Evolutionary conservation across 2,888 invertebrate species (phyloP), one percentile per base, ranked within the genome.

Genomic region (Microdon myrmicae): DNA sequence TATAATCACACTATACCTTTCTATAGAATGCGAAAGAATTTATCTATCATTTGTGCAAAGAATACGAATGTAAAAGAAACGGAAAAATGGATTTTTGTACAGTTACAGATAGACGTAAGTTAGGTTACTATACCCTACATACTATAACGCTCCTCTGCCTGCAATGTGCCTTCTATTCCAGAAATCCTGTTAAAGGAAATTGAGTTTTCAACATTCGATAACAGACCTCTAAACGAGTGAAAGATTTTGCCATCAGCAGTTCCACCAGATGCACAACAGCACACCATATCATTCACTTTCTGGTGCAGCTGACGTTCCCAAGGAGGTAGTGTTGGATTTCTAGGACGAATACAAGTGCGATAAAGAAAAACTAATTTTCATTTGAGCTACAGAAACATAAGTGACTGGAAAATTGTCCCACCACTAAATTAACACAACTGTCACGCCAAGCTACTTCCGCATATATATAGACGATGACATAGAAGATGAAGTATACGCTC

Each of bases 151-250:
- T n/a, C n/a, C n/a, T n/a, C n/a, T n/a, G n/a, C n/a, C n/a, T n/a
- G n/a, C n/a, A n/a, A n/a, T n/a, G n/a, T n/a, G n/a, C n/a, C n/a
- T n/a, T n/a, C n/a, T n/a, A n/a, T n/a, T n/a, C n/a, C n/a, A n/a
- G n/a, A n/a, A n/a, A n/a, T n/a, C n/a, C n/a, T n/a, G n/a, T n/a
- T 43, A 35, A 12, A 66, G 66, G 66, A 66, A 66, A 66, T 66
- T 59, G 59, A 59, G 66, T 66, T 66, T 66, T 44, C 59, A 26
- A 29, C 29, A 17, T 59, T 64, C 66, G 59, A 66, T 66, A 59
- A 54, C 59, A 54, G 58, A 47, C 39, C 45, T 26, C 34, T 14
- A 55, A 43, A 32, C 26, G 29, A 43, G 20, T 16, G 9, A 47
- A 35, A 37, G 47, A 60, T 47, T 47, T 59, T 60, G n/a, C 44